Conservation (phyloP, 2,113 vertebrate genomes). For the Stomatorhinus ivindoensis region DNA sequence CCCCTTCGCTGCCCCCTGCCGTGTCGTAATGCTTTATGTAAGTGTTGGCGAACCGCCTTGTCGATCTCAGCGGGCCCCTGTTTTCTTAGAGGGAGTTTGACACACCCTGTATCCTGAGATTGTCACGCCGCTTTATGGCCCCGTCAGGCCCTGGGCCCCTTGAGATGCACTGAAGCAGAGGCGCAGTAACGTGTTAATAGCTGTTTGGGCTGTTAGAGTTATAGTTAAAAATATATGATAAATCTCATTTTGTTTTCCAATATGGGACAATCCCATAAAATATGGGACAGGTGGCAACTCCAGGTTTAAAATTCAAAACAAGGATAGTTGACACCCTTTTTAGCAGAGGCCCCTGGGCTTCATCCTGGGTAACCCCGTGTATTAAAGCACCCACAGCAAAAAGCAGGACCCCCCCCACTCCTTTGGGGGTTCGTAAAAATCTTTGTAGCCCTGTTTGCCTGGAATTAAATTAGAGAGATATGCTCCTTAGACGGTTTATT, state of each 20-base stretch:
- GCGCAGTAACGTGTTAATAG: neutral
- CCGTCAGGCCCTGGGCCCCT: constrained; percentile 50
- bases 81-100: constrained; percentile 44
- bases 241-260: neutral
- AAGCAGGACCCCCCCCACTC: neutral
- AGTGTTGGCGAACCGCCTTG: neutral
- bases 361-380: neutral
- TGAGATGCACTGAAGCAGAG: constrained; percentile 24
- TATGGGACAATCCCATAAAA: too few relatives aligned
- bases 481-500: neutral
- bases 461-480: neutral
- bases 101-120: constrained; percentile 37
- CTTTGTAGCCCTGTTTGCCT: neutral
- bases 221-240: neutral
- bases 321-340: too few relatives aligned
- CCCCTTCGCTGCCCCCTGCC: neutral
- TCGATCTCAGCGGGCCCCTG: constrained; percentile 37
- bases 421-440: neutral
- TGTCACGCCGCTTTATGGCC: constrained; percentile 30
- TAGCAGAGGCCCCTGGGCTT: too few relatives aligned
- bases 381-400: neutral
- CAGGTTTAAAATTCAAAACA: too few relatives aligned
- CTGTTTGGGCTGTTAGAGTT: neutral
- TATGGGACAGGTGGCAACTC: too few relatives aligned
- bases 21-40: neutral